phyloP scores from a whole-genome alignment of 1,140 invertebrate species.

The Aricia agestis region DNA sequence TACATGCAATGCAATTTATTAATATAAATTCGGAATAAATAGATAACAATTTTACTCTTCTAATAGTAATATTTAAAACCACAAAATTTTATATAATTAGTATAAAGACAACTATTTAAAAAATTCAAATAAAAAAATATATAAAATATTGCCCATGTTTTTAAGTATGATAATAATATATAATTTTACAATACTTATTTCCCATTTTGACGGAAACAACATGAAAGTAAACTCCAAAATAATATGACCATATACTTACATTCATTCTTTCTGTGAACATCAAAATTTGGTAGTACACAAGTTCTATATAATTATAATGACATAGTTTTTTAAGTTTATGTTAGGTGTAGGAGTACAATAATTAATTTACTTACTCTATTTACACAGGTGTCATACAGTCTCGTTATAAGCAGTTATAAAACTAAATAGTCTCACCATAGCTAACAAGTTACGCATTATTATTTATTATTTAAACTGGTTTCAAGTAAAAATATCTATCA shows the following conservation, averaged over 20 bases:
- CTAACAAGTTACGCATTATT: neutral
- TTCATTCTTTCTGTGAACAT: neutral
- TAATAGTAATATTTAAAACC: neutral
- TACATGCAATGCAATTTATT: too few species aligned
- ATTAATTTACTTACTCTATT: neutral
- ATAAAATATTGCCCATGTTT: neutral
- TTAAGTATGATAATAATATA: neutral
- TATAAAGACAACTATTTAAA: neutral
- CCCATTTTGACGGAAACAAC: neutral
- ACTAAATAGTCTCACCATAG: neutral
- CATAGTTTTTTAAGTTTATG: neutral
- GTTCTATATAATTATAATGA: neutral
- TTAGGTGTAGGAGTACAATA: neutral
- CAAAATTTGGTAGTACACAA: neutral
- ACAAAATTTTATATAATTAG: neutral
- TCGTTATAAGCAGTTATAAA: neutral
- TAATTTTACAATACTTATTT: neutral
- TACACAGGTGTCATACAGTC: neutral
- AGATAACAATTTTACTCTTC: neutral
- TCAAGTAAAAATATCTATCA: too few species aligned
- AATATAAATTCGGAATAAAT: neutral
- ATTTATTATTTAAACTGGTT: neutral
- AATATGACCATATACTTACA: neutral
- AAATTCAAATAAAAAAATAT: neutral
- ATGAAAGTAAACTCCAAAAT: neutral